These are phyloP conservation scores for Campylorhamphus procurvoides DNA, from an alignment of 2,113 vertebrate species.

Conservation along the genomic window DNA sequence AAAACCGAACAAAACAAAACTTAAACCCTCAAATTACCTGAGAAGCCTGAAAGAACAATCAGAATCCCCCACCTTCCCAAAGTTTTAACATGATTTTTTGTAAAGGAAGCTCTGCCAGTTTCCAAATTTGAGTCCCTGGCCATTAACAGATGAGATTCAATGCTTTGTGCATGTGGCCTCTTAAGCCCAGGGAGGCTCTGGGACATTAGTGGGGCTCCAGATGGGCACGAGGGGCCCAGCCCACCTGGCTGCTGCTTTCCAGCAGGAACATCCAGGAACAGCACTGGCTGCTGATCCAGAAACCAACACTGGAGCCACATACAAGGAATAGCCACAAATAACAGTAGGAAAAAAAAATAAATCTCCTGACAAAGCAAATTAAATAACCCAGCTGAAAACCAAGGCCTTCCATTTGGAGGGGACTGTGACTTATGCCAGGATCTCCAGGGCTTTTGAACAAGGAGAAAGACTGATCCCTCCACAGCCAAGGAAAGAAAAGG, in stretches of 20 bases:
- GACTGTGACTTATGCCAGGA: not conserved
- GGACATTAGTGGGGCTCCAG: not conserved
- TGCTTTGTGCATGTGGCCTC: not conserved
- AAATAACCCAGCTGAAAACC: not conserved
- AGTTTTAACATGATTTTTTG: not conserved
- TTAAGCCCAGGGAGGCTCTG: not conserved
- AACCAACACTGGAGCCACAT: not conserved
- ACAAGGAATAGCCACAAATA: not conserved
- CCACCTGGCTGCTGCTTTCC: not conserved
- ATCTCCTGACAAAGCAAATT: not conserved
- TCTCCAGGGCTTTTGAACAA: not conserved
- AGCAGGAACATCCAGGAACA: not conserved
- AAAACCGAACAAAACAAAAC: not conserved
- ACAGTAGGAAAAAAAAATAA: accelerated
- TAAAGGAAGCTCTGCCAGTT: not conserved
- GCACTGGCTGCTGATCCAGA: not conserved
- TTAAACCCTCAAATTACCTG: not conserved
- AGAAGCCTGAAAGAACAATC: not conserved
- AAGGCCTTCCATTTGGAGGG: not conserved
- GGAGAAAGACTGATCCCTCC: not conserved
- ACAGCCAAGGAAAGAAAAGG: not conserved
- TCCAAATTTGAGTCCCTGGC: not conserved
- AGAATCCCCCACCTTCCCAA: not conserved
- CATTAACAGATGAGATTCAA: not conserved
- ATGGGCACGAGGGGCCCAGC: not conserved